These are phyloP conservation scores for Paraescarpia echinospica DNA, from an alignment of 1,140 invertebrate species.

Conservation along the genomic window DNA sequence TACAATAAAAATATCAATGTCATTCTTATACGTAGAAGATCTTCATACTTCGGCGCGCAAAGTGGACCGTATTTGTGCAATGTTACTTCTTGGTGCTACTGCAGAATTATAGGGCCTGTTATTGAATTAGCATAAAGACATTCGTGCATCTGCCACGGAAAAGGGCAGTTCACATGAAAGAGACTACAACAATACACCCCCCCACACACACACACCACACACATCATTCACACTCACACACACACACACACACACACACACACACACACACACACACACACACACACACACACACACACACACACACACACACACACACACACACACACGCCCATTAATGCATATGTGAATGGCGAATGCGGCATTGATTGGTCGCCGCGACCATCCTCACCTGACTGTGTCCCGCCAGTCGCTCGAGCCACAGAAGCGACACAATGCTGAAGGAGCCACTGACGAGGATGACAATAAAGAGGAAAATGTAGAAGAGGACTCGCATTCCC, in stretches of 20 bases:
- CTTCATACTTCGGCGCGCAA: too few relatives aligned
- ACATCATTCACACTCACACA: constrained; percentile 34
- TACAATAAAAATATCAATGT: too few relatives aligned
- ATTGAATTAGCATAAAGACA: constrained; percentile 29
- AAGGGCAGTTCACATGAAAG: too few relatives aligned
- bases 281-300: background rate
- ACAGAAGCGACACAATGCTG: constrained; percentile 13
- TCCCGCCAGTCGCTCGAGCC: constrained; percentile 2
- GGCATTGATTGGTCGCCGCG: too few relatives aligned
- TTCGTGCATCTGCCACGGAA: too few relatives aligned
- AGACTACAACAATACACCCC: too few relatives aligned
- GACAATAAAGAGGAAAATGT: constrained; percentile 23
- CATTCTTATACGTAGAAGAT: too few relatives aligned
- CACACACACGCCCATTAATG: background rate
- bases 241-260: constrained; percentile 21
- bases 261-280: constrained; percentile 10
- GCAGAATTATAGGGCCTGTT: too few relatives aligned
- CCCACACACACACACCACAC: too few relatives aligned
- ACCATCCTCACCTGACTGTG: background rate
- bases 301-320: constrained; percentile 11
- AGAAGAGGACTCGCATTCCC: constrained; percentile 17
- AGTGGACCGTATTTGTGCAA: too few relatives aligned
- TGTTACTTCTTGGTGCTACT: too few relatives aligned
- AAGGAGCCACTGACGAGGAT: background rate
- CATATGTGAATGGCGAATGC: too few relatives aligned